Evolutionary conservation across 2,113 vertebrate species (phyloP).

Genomic region (Pedetes capensis): DNA sequence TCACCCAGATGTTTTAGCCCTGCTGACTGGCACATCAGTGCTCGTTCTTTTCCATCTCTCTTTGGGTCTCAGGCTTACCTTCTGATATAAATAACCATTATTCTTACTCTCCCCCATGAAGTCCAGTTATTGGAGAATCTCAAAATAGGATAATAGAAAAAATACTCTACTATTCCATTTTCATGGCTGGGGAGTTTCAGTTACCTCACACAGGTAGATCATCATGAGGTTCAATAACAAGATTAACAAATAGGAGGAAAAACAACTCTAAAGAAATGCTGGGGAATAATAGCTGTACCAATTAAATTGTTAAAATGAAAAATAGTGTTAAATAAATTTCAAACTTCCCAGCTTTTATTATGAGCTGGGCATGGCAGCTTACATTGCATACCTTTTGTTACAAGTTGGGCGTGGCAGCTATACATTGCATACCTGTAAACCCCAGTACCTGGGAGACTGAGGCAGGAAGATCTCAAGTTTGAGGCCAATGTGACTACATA

Average conservation of each 20-base stretch:
- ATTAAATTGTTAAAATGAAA: not conserved
- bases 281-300: not conserved
- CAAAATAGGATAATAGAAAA: not conserved
- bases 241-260: not conserved
- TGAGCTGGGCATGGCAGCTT: too few species aligned
- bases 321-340: conserved; percentile 1
- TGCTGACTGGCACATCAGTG: conserved; percentile 52
- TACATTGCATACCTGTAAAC: not conserved
- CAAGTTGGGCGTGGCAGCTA: too few species aligned
- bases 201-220: not conserved
- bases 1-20: conserved; percentile 59
- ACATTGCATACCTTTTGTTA: too few species aligned
- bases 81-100: not conserved
- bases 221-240: not conserved
- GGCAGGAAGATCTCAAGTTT: not conserved
- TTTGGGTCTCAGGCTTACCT: conserved; percentile 48
- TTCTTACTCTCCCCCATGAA: not conserved
- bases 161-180: not conserved
- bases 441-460: too few species aligned
- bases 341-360: not conserved
- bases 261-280: not conserved
- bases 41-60: not conserved
- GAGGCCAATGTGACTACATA: too few species aligned
- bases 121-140: not conserved
- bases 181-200: not conserved